Evolutionary conservation across 2,113 vertebrate genomes (phyloP).

Genomic region (Sakesphorus luctuosus): DNA sequence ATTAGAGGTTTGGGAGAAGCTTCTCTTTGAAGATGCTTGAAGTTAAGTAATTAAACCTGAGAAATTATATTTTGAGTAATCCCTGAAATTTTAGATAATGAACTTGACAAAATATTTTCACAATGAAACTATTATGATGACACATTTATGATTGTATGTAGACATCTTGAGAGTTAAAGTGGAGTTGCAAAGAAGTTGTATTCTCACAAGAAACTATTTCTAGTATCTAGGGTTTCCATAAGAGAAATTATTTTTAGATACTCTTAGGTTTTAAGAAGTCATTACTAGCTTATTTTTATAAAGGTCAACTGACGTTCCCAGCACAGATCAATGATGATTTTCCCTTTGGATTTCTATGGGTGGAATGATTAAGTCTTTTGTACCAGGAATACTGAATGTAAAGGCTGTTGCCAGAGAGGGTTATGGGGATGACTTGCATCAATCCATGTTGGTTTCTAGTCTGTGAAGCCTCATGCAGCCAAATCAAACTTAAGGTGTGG

Average conservation of each 20-base stretch:
- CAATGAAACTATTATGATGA: not conserved
- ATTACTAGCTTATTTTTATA: not conserved
- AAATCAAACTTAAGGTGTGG: not conserved
- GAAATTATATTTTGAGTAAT: not conserved
- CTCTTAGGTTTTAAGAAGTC: slow-evolving; percentile 3
- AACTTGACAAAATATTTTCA: not conserved
- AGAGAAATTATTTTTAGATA: slow-evolving; percentile 16
- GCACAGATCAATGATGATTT: not conserved
- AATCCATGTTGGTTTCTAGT: not conserved
- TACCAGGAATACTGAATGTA: not conserved
- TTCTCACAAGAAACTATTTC: slow-evolving; percentile 34
- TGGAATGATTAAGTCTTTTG: not conserved
- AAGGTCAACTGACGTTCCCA: not conserved
- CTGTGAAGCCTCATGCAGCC: not conserved
- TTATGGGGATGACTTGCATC: not conserved
- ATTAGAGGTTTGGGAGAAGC: not conserved
- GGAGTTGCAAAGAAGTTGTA: not conserved
- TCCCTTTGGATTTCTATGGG: not conserved
- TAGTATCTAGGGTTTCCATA: slow-evolving; percentile 1
- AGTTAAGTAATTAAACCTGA: not conserved
- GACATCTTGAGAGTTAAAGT: not conserved
- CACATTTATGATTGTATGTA: not conserved
- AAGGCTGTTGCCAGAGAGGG: not conserved
- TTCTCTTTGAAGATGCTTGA: not conserved
- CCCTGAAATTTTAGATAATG: not conserved